Percentiles rank a stretch among this genome's conserved stretches.
Evolutionary conservation across 2,113 vertebrate genomes (phyloP).

Genomic region (Pogona vitticeps): DNA sequence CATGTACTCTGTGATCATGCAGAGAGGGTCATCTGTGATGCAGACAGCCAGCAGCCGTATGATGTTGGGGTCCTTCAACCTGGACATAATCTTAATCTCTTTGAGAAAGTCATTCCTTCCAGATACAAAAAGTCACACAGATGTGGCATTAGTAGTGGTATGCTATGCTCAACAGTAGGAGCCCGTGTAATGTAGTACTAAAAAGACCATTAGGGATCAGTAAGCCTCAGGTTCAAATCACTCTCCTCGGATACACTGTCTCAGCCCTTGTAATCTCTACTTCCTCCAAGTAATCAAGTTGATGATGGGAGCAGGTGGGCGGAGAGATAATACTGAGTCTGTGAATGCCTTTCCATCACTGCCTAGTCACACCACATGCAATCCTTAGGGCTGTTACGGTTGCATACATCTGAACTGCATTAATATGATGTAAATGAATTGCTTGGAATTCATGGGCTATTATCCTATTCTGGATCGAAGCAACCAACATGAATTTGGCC

Average conservation of each 20-base stretch:
- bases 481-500: no score
- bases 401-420: background rate
- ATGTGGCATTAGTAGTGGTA: conserved; percentile 26
- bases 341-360: no score
- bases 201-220: background rate
- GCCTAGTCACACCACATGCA: no score
- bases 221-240: background rate
- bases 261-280: no score
- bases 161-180: background rate
- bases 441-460: background rate
- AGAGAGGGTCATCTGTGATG: conserved; percentile 89
- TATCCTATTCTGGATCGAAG: no score
- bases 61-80: conserved; percentile 95
- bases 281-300: background rate
- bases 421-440: background rate
- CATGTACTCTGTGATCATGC: conserved; percentile 99
- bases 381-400: no score
- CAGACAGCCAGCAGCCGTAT: conserved; percentile 94
- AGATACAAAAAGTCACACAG: conserved; percentile 43
- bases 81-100: conserved; percentile 98
- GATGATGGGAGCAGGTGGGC: background rate
- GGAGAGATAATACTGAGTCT: no score
- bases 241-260: no score
- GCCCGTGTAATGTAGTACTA: background rate
- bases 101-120: conserved; percentile 97